A percentile compares a stretch with the other conserved stretches of the same genome.
Evolutionary conservation across 2,888 invertebrate species (phyloP).

Genomic region (Tetramorium bicarinatum): DNA sequence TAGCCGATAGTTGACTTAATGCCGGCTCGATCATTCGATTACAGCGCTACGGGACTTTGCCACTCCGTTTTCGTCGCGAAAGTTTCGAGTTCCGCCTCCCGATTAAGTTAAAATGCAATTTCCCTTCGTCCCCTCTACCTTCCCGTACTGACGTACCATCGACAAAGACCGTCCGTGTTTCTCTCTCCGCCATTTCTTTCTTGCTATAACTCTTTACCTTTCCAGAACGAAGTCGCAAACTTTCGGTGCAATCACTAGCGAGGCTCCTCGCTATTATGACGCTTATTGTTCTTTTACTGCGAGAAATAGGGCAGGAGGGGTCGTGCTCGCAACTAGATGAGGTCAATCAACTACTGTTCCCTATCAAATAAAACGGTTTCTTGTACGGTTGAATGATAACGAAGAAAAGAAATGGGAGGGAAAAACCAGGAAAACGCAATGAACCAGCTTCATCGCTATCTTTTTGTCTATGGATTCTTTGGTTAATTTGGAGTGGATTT

Average conservation of each 20-base stretch:
- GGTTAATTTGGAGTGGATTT: background rate
- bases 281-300: conserved; percentile 72
- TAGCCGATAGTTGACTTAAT: conserved; percentile 76
- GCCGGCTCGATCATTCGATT: conserved; percentile 74
- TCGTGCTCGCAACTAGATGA: conserved; percentile 65
- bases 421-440: background rate
- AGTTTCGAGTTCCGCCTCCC: conserved; percentile 73
- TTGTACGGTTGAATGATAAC: conserved; percentile 36
- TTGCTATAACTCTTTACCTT: conserved; percentile 47
- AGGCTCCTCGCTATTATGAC: conserved; percentile 52
- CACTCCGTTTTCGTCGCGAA: conserved; percentile 67
- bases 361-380: conserved; percentile 66
- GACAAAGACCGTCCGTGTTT: conserved; percentile 46
- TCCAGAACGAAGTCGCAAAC: conserved; percentile 53
- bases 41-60: conserved; percentile 69
- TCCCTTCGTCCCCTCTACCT: conserved; percentile 45
- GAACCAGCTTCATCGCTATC: background rate
- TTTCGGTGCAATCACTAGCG: conserved; percentile 63
- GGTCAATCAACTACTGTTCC: conserved; percentile 69
- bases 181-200: conserved; percentile 40
- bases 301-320: conserved; percentile 65
- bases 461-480: conserved; percentile 6
- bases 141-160: conserved; percentile 20
- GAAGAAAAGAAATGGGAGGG: conserved; percentile 29
- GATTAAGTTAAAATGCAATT: conserved; percentile 77